Conservation (phyloP, 1,140 invertebrate species). For the Drosophila melanogaster region DNA sequence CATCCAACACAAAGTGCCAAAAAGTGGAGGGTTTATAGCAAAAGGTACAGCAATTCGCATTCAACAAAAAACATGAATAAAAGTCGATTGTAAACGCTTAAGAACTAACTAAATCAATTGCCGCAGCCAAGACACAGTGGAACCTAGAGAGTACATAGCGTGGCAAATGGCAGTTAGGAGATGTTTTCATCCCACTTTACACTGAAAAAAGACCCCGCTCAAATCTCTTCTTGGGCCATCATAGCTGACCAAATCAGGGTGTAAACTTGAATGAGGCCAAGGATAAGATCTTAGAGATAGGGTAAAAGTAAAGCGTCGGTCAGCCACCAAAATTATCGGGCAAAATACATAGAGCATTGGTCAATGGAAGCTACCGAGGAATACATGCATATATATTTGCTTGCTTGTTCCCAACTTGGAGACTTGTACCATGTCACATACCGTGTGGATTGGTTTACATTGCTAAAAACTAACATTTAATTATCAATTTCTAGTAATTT, state of each 20-base stretch:
- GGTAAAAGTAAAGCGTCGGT: slow-evolving; percentile 5
- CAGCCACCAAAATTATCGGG: slow-evolving; percentile 6
- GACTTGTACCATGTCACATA: slow-evolving; percentile 8
- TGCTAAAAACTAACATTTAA: slow-evolving; percentile 77
- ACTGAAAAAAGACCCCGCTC: slow-evolving; percentile 26
- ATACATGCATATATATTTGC: slow-evolving; percentile 20
- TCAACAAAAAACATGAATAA: slow-evolving; percentile 59
- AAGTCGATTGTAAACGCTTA: slow-evolving; percentile 76
- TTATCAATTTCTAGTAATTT: slow-evolving; percentile 62
- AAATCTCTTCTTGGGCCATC: slow-evolving; percentile 8
- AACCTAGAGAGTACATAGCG: slow-evolving; percentile 63
- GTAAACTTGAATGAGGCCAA: slow-evolving; percentile 3
- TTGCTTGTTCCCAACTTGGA: slow-evolving; percentile 8
- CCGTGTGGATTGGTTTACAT: slow-evolving; percentile 43
- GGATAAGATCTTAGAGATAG: slow-evolving; percentile 31
- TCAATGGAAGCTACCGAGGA: slow-evolving; percentile 20
- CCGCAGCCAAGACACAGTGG: slow-evolving; percentile 61
- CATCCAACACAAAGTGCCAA: slow-evolving; percentile 79
- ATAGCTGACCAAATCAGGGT: slow-evolving; percentile 22
- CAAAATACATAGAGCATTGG: slow-evolving; percentile 18
- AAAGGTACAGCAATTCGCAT: slow-evolving; percentile 76
- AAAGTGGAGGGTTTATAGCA: slow-evolving; percentile 77
- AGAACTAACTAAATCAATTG: slow-evolving; percentile 74
- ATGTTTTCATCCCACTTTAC: slow-evolving; percentile 48
- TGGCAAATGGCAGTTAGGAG: slow-evolving; percentile 78